Evolutionary conservation across 2,888 invertebrate genomes (phyloP).

Genomic region (Gymnosoma rotundatum): DNA sequence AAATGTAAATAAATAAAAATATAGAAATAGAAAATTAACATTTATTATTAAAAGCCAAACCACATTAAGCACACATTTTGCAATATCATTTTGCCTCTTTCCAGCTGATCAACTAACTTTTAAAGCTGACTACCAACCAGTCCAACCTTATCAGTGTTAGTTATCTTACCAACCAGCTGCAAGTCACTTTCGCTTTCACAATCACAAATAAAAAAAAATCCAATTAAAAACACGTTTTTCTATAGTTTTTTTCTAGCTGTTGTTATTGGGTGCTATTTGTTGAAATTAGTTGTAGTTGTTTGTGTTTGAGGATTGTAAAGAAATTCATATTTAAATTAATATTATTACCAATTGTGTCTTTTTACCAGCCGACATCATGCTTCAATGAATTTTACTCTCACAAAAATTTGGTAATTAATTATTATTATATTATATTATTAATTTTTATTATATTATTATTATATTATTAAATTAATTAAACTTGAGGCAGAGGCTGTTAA

Average conservation of each 20-base stretch:
- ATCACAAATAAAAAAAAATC: background rate
- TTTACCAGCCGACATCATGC: slow-evolving; percentile 18
- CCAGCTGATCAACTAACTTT: slow-evolving; percentile 14
- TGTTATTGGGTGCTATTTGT: background rate
- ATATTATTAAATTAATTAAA: too few species aligned
- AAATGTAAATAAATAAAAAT: background rate
- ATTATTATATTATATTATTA: too few species aligned
- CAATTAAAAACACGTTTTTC: slow-evolving; percentile 54
- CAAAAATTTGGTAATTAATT: background rate
- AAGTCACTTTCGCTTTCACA: slow-evolving; percentile 67
- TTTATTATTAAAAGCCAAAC: slow-evolving; percentile 6
- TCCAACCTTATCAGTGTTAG: background rate
- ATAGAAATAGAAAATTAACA: slow-evolving; percentile 14
- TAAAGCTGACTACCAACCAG: background rate
- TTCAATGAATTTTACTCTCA: slow-evolving; percentile 47
- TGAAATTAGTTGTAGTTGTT: slow-evolving; percentile 3
- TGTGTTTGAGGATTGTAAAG: background rate
- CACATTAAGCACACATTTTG: background rate
- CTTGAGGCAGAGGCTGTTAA: too few species aligned
- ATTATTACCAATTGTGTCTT: slow-evolving; percentile 29
- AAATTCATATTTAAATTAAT: slow-evolving; percentile 35
- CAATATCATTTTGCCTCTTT: background rate
- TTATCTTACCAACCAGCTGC: slow-evolving; percentile 23
- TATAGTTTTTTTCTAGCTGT: slow-evolving; percentile 8
- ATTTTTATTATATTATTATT: too few species aligned